Evolutionary conservation across 1,140 invertebrate genomes (phyloP), one percentile per base, ranked within the genome.

Genomic region (Drosophila setifemur): DNA sequence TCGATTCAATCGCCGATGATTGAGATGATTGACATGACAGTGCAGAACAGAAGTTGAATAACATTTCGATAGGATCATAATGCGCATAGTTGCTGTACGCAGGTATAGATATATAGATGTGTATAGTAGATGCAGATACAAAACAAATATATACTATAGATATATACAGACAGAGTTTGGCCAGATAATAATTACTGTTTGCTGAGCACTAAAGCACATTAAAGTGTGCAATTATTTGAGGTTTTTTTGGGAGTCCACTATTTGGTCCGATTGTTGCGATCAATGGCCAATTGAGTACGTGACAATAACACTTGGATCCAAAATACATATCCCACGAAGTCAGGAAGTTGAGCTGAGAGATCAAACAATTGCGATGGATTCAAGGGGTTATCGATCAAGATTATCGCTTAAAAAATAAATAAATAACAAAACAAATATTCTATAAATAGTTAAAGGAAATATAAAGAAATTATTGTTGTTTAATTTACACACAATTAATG

Each of bases 151-250:
- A 29, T 25, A 37, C 47, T 14, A 47, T 40, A 2, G 21, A 5
- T 23, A 50, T 31, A 50, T 19, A 35, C 29, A 37, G 19, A 6
- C 18, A 4, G 40, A 53, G 53, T 71, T 29, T 37, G 23, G 28
- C 42, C 64, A 23, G 40, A 50, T 60, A 54, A 14, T 33, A 58
- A 44, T 35, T 31, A 45, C 53, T 76, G 71, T 76, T 73, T 72
- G 53, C 28, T 37, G 19, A 67, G 45, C 70, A 39, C 37, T 48
- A 66, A 76, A 68, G 73, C 73, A 49, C 78, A 69, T 83, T 82
- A 69, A 73, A 69, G 78, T 83, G 78, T 69, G 77, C 73, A 82
- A 82, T 73, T 77, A 83, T 82, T 82, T 73, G 61, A 35, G 40
- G n/a, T n/a, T n/a, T n/a, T n/a, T n/a, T n/a, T 60, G 14, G 18